Base-by-base conservation (phyloP, 1,140 invertebrate species). In the Drosophila lini region DNA sequence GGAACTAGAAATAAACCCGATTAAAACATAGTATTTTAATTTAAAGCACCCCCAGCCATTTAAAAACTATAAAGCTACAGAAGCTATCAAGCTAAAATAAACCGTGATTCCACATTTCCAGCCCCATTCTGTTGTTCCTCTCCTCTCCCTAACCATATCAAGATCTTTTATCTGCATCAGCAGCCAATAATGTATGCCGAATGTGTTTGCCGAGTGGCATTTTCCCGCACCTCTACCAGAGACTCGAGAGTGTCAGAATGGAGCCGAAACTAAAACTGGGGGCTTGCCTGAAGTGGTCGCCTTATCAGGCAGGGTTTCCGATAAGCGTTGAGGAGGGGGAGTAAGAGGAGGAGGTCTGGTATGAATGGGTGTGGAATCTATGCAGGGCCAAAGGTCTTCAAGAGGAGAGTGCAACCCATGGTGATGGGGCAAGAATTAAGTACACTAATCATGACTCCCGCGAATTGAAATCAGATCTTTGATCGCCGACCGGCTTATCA, bases 101-200 rank as follows among this genome's bases (percentile, higher is more conserved):
- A 3, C n/a, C 1, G 15, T 63, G 31, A 45, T 36, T 34, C 19
- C 32, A 42, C 28, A 16, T n/a, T 44, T 32, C 0, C 13, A n/a
- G 25, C 22, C 25, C 8, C 5, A 11, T 42, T 45, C 16, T 10
- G 11, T 13, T 13, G n/a, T 34, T 8, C n/a, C 1, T 15, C 13
- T 5, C 8, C 15, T 13, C n/a, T 16, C 10, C 36, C 5, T 22
- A 47, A 64, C 13, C 60, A 69, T 48, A 45, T 69, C 42, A 7
- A 69, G 42, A 71, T 71, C 28, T 58, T 71, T 69, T 71, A 70
- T 71, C 64, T 71, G 28, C 19, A 57, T 57, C 64, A n/a, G 11
- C 64, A 28, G 65, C 25, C 42, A 40, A 71, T 57, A 69, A 57
- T 58, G 28, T 69, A 34, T 47, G 65, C 56, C 48, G 28, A n/a